Evolutionary conservation across 2,888 invertebrate genomes (phyloP).

Genomic region (Miltochrista miniata): DNA sequence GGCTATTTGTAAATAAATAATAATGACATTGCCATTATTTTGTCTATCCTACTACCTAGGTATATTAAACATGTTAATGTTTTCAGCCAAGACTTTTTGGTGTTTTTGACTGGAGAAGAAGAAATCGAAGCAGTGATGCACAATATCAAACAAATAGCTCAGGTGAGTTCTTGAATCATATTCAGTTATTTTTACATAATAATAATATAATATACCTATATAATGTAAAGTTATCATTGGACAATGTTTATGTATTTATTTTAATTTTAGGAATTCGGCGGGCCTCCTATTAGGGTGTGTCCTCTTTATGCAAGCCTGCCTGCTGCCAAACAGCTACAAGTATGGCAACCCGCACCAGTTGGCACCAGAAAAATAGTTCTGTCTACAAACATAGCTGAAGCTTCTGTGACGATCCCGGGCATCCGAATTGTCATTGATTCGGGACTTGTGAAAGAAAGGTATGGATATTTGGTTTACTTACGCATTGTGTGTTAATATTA

Average conservation of each 20-base stretch:
- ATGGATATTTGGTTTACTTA: slow-evolving; percentile 24
- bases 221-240: too few relatives aligned
- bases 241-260: too few relatives aligned
- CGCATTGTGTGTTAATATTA: too few relatives aligned
- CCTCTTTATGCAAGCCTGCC: slow-evolving; percentile 97
- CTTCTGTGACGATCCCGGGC: slow-evolving; percentile 97
- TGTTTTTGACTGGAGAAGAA: slow-evolving; percentile 98
- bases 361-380: slow-evolving; percentile 95
- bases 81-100: slow-evolving; percentile 93
- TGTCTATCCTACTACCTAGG: too few relatives aligned
- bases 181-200: too few relatives aligned
- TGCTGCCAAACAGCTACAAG: slow-evolving; percentile 92
- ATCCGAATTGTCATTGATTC: slow-evolving; percentile 96
- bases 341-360: slow-evolving; percentile 89
- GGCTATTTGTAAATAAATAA: too few relatives aligned
- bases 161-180: slow-evolving; percentile 66
- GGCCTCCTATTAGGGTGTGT: slow-evolving; percentile 89
- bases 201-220: too few relatives aligned
- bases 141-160: slow-evolving; percentile 88
- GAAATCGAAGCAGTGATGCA: slow-evolving; percentile 95
- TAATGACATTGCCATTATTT: background rate
- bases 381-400: slow-evolving; percentile 99
- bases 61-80: too few relatives aligned
- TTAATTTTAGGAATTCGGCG: slow-evolving; percentile 78
- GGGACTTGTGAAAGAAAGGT: slow-evolving; percentile 95